Evolutionary conservation across 2,888 invertebrate genomes (phyloP).

Genomic region (Physocephala rufipes): DNA sequence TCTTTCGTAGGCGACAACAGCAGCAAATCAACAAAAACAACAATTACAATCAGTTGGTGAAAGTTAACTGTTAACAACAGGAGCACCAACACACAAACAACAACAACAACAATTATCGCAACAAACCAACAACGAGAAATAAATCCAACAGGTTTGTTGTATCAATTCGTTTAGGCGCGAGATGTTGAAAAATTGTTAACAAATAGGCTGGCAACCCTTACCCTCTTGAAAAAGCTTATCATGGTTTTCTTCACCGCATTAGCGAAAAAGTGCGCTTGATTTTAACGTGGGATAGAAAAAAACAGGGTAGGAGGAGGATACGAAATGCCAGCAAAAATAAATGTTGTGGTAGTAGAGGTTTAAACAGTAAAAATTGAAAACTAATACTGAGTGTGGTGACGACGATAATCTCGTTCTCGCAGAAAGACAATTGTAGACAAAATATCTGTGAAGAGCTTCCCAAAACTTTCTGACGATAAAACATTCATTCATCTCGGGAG

Average conservation of each 20-base stretch:
- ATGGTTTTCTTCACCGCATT: conserved; percentile 11
- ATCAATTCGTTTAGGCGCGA: conserved; percentile 29
- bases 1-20: conserved; percentile 32
- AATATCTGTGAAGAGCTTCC: too few species aligned
- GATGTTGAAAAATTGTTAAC: conserved; percentile 46
- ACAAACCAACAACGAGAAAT: too few species aligned
- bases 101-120: conserved; percentile 24
- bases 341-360: neutral
- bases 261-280: too few species aligned
- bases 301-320: too few species aligned
- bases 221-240: neutral
- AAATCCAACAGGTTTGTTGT: conserved; percentile 14
- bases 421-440: too few species aligned
- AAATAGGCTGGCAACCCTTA: conserved; percentile 37
- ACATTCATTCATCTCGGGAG: too few species aligned
- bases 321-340: too few species aligned
- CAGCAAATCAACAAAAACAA: too few species aligned
- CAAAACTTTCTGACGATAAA: too few species aligned
- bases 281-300: too few species aligned
- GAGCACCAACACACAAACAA: conserved; percentile 30
- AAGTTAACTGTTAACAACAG: neutral
- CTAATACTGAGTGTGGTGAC: too few species aligned
- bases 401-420: too few species aligned
- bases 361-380: neutral
- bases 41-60: neutral